phyloP scores from a whole-genome alignment of 2,797 vertebrate genomes.

The Holocentrus rufus region DNA sequence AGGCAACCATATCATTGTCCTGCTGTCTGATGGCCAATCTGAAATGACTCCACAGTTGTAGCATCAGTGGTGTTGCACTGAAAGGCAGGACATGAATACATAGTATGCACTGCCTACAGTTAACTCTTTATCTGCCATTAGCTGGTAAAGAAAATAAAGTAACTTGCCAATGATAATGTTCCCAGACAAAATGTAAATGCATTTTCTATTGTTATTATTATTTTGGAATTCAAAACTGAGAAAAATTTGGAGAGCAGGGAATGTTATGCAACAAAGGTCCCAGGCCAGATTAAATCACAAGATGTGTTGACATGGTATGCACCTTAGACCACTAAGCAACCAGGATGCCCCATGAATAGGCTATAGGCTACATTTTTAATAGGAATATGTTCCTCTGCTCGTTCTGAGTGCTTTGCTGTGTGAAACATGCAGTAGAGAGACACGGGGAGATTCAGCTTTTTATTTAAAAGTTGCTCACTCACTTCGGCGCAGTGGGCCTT shows the following conservation, averaged over 20 bases:
- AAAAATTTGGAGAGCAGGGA: not conserved
- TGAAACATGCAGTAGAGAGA: conserved; percentile 19
- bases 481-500: not conserved
- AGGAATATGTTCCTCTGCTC: not conserved
- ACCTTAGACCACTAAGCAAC: no score
- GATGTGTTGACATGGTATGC: no score
- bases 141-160: no score
- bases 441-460: conserved; percentile 18
- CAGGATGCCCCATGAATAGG: no score
- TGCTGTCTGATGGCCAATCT: conserved; percentile 10
- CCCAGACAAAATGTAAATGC: no score
- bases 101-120: no score
- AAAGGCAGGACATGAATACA: not conserved
- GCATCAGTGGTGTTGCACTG: not conserved
- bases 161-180: no score
- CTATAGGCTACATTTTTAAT: no score
- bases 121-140: no score
- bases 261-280: not conserved
- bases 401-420: conserved; percentile 13
- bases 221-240: no score
- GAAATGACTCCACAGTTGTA: conserved; percentile 8
- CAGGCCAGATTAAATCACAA: not conserved
- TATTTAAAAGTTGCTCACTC: conserved; percentile 23
- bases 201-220: no score
- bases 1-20: conserved; percentile 7